Conservation (phyloP, 2,113 vertebrate genomes). For the Sinocyclocheilus grahami region DNA sequence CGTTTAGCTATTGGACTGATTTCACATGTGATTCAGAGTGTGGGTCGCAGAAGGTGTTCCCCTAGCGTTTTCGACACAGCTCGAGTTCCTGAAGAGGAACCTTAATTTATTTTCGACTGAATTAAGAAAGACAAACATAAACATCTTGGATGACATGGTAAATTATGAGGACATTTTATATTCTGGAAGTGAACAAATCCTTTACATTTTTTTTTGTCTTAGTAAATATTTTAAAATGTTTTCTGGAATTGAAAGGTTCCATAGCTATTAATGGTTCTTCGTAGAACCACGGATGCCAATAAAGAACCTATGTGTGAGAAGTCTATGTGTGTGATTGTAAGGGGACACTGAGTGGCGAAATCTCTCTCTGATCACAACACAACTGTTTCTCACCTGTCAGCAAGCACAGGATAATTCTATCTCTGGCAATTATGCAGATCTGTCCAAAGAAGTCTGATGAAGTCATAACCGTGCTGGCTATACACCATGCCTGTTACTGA, state of each 20-base stretch:
- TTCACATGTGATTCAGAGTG: no score
- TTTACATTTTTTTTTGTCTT: no score
- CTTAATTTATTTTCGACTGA: no score
- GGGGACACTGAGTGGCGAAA: conserved; percentile 57
- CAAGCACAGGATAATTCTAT: conserved; percentile 66
- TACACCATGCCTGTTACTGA: conserved; percentile 26
- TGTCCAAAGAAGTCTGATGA: conserved; percentile 21
- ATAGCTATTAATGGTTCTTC: background rate
- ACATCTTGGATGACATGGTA: no score
- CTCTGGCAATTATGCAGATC: conserved; percentile 66
- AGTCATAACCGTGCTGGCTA: conserved; percentile 7
- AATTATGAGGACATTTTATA: no score
- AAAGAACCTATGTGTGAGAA: conserved; percentile 29
- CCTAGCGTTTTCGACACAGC: no score
- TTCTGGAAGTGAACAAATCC: no score
- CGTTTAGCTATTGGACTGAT: no score
- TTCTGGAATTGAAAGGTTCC: background rate
- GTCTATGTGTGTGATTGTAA: conserved; percentile 2
- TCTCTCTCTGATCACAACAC: conserved; percentile 66
- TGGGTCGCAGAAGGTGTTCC: no score
- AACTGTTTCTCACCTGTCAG: conserved; percentile 78
- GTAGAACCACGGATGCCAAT: background rate
- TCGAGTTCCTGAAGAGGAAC: no score
- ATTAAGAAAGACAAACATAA: no score
- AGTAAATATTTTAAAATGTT: no score